Evolutionary conservation across 2,797 vertebrate genomes (phyloP), one percentile per base, ranked within the genome.

Genomic region (Alosa sapidissima): DNA sequence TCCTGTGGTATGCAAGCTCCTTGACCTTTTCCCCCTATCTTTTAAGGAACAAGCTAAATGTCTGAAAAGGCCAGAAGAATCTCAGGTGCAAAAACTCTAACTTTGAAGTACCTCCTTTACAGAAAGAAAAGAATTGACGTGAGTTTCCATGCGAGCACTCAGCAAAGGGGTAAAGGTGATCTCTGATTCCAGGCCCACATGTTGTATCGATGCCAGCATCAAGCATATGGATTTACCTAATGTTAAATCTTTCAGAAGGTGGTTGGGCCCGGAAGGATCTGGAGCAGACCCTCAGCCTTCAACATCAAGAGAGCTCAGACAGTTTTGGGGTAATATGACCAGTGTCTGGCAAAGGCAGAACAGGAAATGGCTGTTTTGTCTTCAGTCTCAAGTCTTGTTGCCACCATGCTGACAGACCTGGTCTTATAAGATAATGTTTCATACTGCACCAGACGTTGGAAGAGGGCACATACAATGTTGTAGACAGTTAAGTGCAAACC

Each of bases 291-390:
- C 28, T 36, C 24, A 68, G 83, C 81, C 33, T 48, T 28, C 65
- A 75, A 88, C 78, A 72, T 84, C 62, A 47, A 85, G 47, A 13
- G 36, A 54, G 65, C 86, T 83, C 41, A 72, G 86, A 86, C 81
- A 75, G 48, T 83, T 52, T 72, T 68, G 58, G 60, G 28, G 41
- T 36, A 58, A 84, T 48, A 78, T 24, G 36, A 86, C 41, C 86
- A 78, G 78, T 47, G 21, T 65, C n/a, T 68, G 62, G 62, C n/a
- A 28, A 33, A 33, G 24, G 9, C 9, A n/a, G 68, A 47, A 24
- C 82, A 68, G 82, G 68, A 87, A 89, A 83, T 78, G 33, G 51
- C 45, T 83, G 68, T 84, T 86, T 82, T 81, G 86, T 87, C 87
- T 85, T 75, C 36, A 72, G 45, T 48, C 72, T 86, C 51, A 81